A percentile compares a stretch with the other conserved stretches of the same genome.
Evolutionary conservation across 1,140 invertebrate genomes (phyloP).

Genomic region (Metopolophium dirhodum): DNA sequence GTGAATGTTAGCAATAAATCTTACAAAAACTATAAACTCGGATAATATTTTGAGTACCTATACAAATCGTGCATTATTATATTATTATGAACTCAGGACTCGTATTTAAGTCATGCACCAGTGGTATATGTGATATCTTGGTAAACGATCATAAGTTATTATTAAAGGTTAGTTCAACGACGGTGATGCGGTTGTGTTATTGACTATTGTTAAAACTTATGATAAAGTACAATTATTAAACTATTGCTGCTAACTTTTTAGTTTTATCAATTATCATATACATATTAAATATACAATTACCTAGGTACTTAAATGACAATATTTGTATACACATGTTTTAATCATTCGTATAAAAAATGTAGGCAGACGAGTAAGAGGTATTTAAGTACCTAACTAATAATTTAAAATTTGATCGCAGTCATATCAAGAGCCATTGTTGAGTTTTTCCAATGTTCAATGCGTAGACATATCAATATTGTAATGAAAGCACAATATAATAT

Average conservation of each 20-base stretch:
- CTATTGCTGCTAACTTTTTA: background rate
- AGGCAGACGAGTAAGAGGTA: background rate
- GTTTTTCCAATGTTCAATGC: background rate
- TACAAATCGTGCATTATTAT: background rate
- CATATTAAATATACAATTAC: background rate
- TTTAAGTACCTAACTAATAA: background rate
- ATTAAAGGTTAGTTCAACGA: background rate
- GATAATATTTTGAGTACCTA: background rate
- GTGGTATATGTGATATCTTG: background rate
- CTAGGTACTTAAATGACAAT: background rate
- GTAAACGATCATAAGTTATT: background rate
- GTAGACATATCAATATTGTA: background rate
- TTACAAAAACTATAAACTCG: background rate
- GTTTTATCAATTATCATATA: background rate
- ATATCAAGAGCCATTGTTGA: background rate
- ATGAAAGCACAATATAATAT: background rate
- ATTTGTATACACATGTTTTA: background rate
- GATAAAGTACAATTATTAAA: background rate
- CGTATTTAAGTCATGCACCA: background rate
- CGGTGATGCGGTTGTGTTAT: background rate
- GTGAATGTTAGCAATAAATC: constrained; percentile 7
- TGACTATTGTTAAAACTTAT: background rate
- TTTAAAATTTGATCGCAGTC: background rate
- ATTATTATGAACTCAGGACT: background rate
- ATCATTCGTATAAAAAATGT: background rate